Base-by-base conservation (phyloP, 2,888 invertebrate species). In the Dioctria rufipes region DNA sequence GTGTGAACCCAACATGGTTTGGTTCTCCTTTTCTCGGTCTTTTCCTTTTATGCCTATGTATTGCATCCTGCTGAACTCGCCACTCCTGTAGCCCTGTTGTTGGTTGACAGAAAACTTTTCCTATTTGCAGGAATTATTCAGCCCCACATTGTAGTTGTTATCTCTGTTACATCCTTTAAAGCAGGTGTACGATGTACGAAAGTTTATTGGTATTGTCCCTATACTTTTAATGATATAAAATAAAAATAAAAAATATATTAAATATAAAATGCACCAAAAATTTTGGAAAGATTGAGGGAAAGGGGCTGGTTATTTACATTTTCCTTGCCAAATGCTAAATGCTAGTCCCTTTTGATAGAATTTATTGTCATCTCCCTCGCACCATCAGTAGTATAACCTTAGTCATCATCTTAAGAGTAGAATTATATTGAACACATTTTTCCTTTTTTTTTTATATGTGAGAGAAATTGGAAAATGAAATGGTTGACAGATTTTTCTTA, bases 61-160 rank as follows among this genome's bases (percentile, higher is more conserved):
- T 39, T 8, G 11, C 60, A 1, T 8, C 5, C 11, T 60, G 3
- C 40, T 61, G 61, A 61, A 4, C 61, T 61, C 25, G 61, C 61
- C 37, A 61, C 25, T 61, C 25, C 61, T 61, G 61, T 49, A 49
- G 25, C 2, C 25, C 25, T 25, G 25, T 2, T 25, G 25, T 25
- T 25, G 25, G 69, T 49, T 69, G 69, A 69, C 51, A 49, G 69
- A 69, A 69, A 40, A 69, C 13, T 69, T 69, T 69, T 51, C 11
- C 39, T 65, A 39, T 39, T 63, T 63, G 37, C 37, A 5, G 13
- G 37, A 37, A 39, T 9, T n/a, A 3, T n/a, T 37, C 63, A 37
- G 39, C 63, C 51, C 8, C 51, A 51, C 51, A 51, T 51, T 51
- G 51, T 25, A 25, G 25, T 25, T 25, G 25, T 25, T 25, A 25